A percentile compares a stretch with the other conserved stretches of the same genome.
Conservation (phyloP, 2,113 vertebrate species). For the Haemorhous mexicanus region DNA sequence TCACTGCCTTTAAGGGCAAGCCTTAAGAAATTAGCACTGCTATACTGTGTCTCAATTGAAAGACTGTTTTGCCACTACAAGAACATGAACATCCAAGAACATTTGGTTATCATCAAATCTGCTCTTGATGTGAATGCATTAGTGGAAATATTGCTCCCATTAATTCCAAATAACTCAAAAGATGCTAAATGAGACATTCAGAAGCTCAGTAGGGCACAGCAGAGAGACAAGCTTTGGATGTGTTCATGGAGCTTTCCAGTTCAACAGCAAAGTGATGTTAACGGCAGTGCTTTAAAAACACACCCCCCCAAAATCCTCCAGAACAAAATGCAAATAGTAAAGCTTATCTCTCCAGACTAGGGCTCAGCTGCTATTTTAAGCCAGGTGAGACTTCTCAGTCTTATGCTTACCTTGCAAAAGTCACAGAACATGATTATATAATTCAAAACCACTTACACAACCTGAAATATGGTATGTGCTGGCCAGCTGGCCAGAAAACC, state of each 20-base stretch:
- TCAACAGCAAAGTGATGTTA: not conserved
- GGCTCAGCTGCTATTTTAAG: not conserved
- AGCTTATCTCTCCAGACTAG: not conserved
- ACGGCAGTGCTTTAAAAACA: not conserved
- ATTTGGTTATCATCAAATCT: not conserved
- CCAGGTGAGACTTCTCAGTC: not conserved
- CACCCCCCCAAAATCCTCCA: not conserved
- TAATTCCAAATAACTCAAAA: not conserved
- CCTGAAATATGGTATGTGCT: accelerated
- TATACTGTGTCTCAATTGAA: not conserved
- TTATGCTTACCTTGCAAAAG: not conserved
- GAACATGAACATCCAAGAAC: not conserved
- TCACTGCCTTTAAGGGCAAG: not conserved
- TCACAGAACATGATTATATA: not conserved
- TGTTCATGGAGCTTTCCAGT: accelerated
- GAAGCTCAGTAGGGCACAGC: not conserved
- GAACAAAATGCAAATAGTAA: not conserved
- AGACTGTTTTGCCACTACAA: not conserved
- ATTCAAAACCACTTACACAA: not conserved
- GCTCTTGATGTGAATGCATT: not conserved
- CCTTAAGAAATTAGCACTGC: not conserved
- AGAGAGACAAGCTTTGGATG: not conserved
- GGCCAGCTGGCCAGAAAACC: not conserved
- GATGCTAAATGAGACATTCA: not conserved
- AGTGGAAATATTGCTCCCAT: accelerated